Percentiles rank a stretch among this genome's conserved stretches.
These are phyloP conservation scores for Epizoanthus rinbou DNA, from an alignment of 92 coral and sea anemone genomes.

Conservation along the genomic window DNA sequence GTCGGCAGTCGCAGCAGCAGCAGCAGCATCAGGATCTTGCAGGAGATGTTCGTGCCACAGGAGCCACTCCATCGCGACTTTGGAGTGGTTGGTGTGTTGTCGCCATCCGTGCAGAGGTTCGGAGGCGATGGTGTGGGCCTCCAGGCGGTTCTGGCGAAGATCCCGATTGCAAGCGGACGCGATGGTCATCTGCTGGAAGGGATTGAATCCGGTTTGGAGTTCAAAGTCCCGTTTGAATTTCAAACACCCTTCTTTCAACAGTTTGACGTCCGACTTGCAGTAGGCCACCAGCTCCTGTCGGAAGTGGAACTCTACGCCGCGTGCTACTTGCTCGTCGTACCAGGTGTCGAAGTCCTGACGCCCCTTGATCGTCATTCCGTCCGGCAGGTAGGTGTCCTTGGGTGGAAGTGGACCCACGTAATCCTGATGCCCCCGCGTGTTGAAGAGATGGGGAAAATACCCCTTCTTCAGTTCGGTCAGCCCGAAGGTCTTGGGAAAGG, in stretches of 20 bases:
- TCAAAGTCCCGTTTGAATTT: conserved; percentile 16
- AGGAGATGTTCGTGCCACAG: too few species aligned
- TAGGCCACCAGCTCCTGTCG: conserved; percentile 12
- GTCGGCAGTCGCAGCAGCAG: too few species aligned
- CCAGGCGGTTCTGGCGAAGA: not conserved
- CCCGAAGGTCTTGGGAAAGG: too few species aligned
- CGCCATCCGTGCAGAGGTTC: conserved; percentile 5
- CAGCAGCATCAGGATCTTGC: too few species aligned
- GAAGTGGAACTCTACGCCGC: conserved; percentile 20
- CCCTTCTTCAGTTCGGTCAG: too few species aligned
- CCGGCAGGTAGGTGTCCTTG: not conserved
- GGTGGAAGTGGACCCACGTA: conserved; percentile 2
- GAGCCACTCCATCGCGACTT: not conserved
- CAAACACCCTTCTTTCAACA: conserved; percentile 37
- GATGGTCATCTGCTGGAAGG: conserved; percentile 33
- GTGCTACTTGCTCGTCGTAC: not conserved
- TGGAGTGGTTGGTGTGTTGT: not conserved
- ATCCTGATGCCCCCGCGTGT: not conserved
- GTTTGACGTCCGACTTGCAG: conserved; percentile 34
- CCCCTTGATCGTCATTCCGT: not conserved
- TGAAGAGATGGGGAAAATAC: not conserved
- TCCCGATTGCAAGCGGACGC: conserved; percentile 6
- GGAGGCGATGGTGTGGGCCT: not conserved
- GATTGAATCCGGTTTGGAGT: conserved; percentile 27
- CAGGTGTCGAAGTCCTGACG: conserved; percentile 12